Evolutionary conservation across 2,113 vertebrate genomes (phyloP), one percentile per base, ranked within the genome.

Genomic region (Thunnus maccoyii): DNA sequence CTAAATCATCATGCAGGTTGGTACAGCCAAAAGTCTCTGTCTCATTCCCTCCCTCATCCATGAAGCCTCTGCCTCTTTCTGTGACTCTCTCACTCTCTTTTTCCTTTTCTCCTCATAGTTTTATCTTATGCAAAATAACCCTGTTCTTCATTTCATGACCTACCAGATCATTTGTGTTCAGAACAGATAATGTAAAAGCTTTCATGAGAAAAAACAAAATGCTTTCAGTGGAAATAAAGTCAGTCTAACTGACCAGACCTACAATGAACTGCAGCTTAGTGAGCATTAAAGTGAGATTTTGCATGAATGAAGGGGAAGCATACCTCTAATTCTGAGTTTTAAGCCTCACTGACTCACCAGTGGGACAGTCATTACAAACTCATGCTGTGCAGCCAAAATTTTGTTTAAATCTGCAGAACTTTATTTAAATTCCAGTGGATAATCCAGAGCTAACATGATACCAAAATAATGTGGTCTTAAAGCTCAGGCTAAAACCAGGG

Each of bases 1-100:
- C 56, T 58, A 51, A 56, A 61, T 83, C 64, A 65, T 60, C 41
- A 13, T 55, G 72, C 72, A 70, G 68, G 81, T 76, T 52, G 50
- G 77, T 80, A 44, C 48, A 5, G 80, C 80, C 83, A 86, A 79
- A 20, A 60, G 61, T 70, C 32, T 50, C 36, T 0, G 55, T 79
- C 70, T 76, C 66, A 20, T 64, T 52, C 15, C 73, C 20, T 56
- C 78, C 27, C 62, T 74, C 65, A 65, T 72, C 74, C 58, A 71
- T 48, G 55, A n/a, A 15, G 27, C 50, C 32, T 81, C 47, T 54
- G 17, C 41, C 17, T 72, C 68, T 25, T 52, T 20, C 36, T 62
- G 14, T 30, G 36, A 27, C 44, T 69, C 63, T 36, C 66, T 80
- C n/a, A 12, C 36, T 30, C 25, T 51, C 25, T 3, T 54, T 65